phyloP scores from a whole-genome alignment of 2,797 vertebrate genomes.

The Xiphophorus birchmanni region DNA sequence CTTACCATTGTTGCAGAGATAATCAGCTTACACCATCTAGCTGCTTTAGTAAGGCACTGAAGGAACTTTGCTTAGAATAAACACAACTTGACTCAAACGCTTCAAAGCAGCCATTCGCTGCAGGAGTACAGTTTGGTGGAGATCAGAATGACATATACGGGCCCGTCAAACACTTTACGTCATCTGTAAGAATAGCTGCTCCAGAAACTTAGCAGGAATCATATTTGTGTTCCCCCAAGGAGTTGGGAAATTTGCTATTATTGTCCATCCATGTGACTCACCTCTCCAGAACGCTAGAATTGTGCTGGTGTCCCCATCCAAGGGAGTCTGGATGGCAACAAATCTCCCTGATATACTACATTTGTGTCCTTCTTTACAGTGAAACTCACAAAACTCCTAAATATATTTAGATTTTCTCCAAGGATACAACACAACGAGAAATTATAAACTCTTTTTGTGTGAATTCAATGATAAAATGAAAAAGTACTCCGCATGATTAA shows the following conservation, averaged over 20 bases:
- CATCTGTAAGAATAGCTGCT: slow-evolving; percentile 15
- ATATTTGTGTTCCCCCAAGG: slow-evolving; percentile 23
- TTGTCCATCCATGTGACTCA: slow-evolving; percentile 36
- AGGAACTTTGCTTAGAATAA: neutral
- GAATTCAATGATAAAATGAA: neutral
- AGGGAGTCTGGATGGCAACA: slow-evolving; percentile 17
- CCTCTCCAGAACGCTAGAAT: slow-evolving; percentile 23
- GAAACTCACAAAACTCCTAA: neutral
- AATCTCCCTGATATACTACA: neutral
- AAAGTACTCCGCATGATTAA: neutral
- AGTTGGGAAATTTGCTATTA: slow-evolving; percentile 37
- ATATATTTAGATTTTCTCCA: slow-evolving; percentile 34
- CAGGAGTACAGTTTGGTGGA: slow-evolving; percentile 5
- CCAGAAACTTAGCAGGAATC: slow-evolving; percentile 8
- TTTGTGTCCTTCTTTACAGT: slow-evolving; percentile 33
- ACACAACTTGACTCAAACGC: slow-evolving; percentile 1
- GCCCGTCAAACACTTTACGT: slow-evolving; percentile 3
- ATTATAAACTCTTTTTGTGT: slow-evolving; percentile 13
- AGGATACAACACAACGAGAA: slow-evolving; percentile 4
- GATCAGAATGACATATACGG: slow-evolving; percentile 18
- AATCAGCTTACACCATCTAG: neutral
- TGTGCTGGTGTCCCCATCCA: slow-evolving; percentile 11
- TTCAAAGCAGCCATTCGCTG: neutral
- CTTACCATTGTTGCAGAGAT: slow-evolving; percentile 8
- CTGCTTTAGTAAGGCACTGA: slow-evolving; percentile 15